phyloP scores from a whole-genome alignment of 2,888 invertebrate species.

The Eilema sororculum region DNA sequence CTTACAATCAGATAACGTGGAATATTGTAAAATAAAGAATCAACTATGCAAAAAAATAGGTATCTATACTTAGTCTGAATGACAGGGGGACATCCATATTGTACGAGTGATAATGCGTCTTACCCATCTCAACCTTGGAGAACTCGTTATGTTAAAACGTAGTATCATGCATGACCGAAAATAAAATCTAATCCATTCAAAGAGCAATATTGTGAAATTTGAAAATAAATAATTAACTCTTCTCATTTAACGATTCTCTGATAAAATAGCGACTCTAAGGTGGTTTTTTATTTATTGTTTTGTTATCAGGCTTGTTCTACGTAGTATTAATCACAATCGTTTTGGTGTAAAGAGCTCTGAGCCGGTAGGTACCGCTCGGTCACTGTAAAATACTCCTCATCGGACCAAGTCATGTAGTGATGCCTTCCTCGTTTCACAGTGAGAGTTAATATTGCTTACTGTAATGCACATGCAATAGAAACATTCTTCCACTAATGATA shows the following conservation, averaged over 20 bases:
- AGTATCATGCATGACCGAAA: slow-evolving; percentile 68
- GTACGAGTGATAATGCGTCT: slow-evolving; percentile 63
- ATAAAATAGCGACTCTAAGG: neutral
- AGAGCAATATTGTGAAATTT: slow-evolving; percentile 57
- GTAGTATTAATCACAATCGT: too few relatives aligned
- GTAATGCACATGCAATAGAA: neutral
- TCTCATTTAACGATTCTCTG: slow-evolving; percentile 7
- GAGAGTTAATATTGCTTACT: too few relatives aligned
- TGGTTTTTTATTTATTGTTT: neutral
- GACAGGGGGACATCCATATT: slow-evolving; percentile 61
- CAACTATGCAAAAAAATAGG: slow-evolving; percentile 9
- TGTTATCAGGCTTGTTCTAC: neutral
- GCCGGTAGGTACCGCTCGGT: too few relatives aligned
- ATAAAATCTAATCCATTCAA: slow-evolving; percentile 63
- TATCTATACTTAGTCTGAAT: slow-evolving; percentile 42
- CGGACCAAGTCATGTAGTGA: too few relatives aligned
- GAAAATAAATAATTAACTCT: slow-evolving; percentile 52
- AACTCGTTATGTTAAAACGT: slow-evolving; percentile 81
- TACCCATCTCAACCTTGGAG: slow-evolving; percentile 72
- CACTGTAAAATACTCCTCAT: too few relatives aligned
- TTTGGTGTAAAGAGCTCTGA: too few relatives aligned
- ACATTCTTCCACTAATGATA: neutral
- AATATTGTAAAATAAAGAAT: neutral
- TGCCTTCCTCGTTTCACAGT: too few relatives aligned
- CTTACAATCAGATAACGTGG: neutral